These are phyloP conservation scores for Hypanus sabinus DNA, from an alignment of 2,113 vertebrate genomes.

Conservation along the genomic window DNA sequence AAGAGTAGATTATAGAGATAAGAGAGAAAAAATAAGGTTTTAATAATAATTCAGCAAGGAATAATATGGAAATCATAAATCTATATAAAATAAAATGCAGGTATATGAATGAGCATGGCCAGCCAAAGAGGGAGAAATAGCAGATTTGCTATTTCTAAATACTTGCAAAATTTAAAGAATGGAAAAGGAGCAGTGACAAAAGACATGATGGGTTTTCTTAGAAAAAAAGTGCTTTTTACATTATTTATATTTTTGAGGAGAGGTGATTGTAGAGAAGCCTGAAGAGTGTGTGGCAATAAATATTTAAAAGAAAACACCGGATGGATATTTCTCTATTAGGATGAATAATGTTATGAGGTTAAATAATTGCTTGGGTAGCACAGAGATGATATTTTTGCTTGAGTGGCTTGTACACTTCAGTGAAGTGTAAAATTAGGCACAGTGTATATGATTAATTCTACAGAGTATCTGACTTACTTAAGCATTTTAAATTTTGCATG, in stretches of 20 bases:
- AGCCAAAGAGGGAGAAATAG: not conserved
- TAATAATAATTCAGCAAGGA: not conserved
- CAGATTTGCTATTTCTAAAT: not conserved
- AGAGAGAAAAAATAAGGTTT: not conserved
- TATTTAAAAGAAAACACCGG: not conserved
- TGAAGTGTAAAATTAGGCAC: not conserved
- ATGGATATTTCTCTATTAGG: not conserved
- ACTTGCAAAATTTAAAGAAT: not conserved
- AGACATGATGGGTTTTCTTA: not conserved
- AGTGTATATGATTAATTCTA: not conserved
- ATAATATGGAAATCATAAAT: not conserved
- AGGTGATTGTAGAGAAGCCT: not conserved
- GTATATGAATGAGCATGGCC: not conserved
- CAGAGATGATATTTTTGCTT: not conserved
- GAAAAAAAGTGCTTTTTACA: too few relatives aligned
- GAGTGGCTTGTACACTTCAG: not conserved
- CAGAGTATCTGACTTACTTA: not conserved
- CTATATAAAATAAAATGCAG: not conserved
- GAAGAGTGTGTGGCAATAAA: not conserved
- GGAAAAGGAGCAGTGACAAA: not conserved
- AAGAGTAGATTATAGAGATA: not conserved
- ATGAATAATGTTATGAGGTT: not conserved
- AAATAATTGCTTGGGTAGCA: not conserved
- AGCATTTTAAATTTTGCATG: not conserved
- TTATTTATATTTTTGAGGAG: not conserved